phyloP scores from a whole-genome alignment of 2,113 vertebrate genomes.

The Grammomys surdaster region DNA sequence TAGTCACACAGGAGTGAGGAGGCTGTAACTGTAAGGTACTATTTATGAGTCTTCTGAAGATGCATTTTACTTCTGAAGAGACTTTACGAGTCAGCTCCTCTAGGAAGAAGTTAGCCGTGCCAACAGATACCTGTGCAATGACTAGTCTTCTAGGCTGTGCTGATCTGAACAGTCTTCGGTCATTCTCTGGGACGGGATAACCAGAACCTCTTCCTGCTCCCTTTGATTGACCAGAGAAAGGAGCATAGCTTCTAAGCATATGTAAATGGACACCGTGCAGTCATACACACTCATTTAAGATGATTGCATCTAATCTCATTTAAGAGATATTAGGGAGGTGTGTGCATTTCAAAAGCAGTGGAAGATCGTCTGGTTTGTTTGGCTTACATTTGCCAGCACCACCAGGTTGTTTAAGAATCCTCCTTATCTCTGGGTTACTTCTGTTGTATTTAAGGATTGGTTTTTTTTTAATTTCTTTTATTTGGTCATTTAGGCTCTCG shows the following conservation, averaged over 20 bases:
- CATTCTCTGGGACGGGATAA: background rate
- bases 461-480: background rate
- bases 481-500: background rate
- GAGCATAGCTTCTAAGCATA: constrained; percentile 21
- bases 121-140: background rate
- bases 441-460: background rate
- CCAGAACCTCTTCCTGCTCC: background rate
- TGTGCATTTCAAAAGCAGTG: background rate
- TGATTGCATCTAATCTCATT: constrained; percentile 33
- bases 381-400: background rate
- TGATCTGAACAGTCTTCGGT: background rate
- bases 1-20: background rate
- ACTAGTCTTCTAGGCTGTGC: background rate
- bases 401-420: background rate
- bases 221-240: constrained; percentile 52
- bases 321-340: background rate
- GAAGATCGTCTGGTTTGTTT: background rate
- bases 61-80: background rate
- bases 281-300: background rate
- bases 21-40: too few relatives aligned
- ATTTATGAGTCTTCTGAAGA: constrained; percentile 30
- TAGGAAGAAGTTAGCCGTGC: background rate
- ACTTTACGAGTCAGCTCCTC: background rate
- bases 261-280: background rate
- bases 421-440: background rate